Evolutionary conservation across 2,113 vertebrate species (phyloP).

Genomic region (Corythoichthys intestinalis): DNA sequence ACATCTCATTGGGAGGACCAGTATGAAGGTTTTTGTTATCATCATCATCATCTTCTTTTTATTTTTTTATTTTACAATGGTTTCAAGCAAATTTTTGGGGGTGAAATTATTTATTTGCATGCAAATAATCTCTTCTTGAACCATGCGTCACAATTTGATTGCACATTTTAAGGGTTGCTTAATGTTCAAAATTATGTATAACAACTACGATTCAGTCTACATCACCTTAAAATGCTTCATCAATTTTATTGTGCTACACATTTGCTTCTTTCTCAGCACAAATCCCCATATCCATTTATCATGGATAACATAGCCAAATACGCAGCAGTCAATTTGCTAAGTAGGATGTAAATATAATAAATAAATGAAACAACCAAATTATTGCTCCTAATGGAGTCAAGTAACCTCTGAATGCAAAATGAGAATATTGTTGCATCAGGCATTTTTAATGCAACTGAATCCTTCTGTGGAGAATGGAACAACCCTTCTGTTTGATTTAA

Average conservation of each 20-base stretch:
- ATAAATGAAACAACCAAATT: constrained; percentile 54
- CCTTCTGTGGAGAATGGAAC: constrained; percentile 15
- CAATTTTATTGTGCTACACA: background rate
- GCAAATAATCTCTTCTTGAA: constrained; percentile 36
- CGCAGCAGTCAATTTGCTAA: constrained; percentile 34
- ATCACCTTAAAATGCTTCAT: constrained; percentile 24
- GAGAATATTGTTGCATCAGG: constrained; percentile 31
- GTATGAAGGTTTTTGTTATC: no score
- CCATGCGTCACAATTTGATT: constrained; percentile 13
- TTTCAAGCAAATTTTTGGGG: background rate
- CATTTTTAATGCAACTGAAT: constrained; percentile 13
- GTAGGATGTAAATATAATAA: constrained; percentile 55
- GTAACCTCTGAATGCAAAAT: constrained; percentile 25
- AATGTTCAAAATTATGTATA: constrained; percentile 28
- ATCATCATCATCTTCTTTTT: no score
- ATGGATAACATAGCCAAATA: constrained; percentile 34
- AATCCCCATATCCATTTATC: constrained; percentile 26
- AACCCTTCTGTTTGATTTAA: constrained; percentile 13
- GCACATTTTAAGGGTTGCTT: constrained; percentile 30
- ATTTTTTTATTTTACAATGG: background rate
- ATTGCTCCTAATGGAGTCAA: constrained; percentile 50
- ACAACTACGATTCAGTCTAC: constrained; percentile 21
- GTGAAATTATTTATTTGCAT: constrained; percentile 33
- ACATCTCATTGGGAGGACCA: no score
- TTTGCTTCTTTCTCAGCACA: background rate